Percentiles rank a stretch among this genome's conserved stretches.
phyloP scores from a whole-genome alignment of 2,888 invertebrate genomes.

The Synanthedon vespiformis region DNA sequence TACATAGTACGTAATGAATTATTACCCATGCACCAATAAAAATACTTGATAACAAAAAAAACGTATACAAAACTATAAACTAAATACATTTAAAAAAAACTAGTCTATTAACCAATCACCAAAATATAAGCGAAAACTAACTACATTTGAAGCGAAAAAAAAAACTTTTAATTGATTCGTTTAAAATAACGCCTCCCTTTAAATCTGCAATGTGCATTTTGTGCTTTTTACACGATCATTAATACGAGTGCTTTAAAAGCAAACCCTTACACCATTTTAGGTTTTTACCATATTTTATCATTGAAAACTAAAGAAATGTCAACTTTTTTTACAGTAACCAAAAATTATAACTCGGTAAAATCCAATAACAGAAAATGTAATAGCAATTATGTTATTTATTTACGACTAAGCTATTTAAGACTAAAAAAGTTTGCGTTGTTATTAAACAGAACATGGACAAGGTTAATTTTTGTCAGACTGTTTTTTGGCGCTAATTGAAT shows the following conservation, averaged over 20 bases:
- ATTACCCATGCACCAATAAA: slow-evolving; percentile 1
- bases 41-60: neutral
- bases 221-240: slow-evolving; percentile 2
- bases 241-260: slow-evolving; percentile 29
- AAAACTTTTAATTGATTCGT: neutral
- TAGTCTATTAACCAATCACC: slow-evolving; percentile 32
- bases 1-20: neutral
- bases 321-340: slow-evolving; percentile 9
- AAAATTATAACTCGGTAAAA: no score
- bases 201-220: no score
- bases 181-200: neutral
- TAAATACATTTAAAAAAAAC: neutral
- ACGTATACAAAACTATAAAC: neutral
- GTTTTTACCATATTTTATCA: slow-evolving; percentile 18
- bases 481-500: no score
- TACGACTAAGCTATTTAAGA: no score
- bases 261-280: slow-evolving; percentile 27
- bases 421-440: no score
- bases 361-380: no score
- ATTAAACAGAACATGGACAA: no score
- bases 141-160: neutral
- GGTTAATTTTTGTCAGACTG: no score
- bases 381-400: no score
- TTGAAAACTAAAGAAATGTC: slow-evolving; percentile 22
- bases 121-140: slow-evolving; percentile 17